Conservation (phyloP, 2,888 invertebrate species). For the Portevinia maculata region DNA sequence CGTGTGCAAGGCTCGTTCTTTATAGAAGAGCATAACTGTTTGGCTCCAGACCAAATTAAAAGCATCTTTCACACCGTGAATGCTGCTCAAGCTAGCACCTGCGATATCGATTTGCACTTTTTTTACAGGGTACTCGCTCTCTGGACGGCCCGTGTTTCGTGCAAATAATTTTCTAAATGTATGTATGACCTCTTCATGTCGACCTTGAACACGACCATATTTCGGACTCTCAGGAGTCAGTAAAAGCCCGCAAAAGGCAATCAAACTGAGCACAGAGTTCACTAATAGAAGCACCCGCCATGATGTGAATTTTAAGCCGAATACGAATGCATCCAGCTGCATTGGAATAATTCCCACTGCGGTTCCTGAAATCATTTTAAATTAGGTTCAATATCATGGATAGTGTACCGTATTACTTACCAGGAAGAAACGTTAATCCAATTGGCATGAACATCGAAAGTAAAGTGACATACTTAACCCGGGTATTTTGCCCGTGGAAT, state of each 20-base stretch:
- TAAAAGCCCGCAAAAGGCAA: constrained; percentile 85
- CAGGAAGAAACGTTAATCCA: constrained; percentile 84
- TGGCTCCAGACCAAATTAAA: constrained; percentile 80
- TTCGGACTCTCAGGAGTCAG: constrained; percentile 91
- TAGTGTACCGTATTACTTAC: constrained; percentile 76
- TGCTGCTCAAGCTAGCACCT: constrained; percentile 78
- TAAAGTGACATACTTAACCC: constrained; percentile 85
- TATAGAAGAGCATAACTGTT: constrained; percentile 79
- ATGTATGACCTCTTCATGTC: constrained; percentile 85
- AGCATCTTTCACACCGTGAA: constrained; percentile 78
- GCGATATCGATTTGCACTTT: constrained; percentile 76
- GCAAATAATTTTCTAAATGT: constrained; percentile 86
- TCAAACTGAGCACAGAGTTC: constrained; percentile 86
- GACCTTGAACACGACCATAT: constrained; percentile 87
- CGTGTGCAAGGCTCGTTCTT: constrained; percentile 77
- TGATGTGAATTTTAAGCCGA: constrained; percentile 84
- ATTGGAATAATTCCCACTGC: constrained; percentile 88
- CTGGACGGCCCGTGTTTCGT: constrained; percentile 82
- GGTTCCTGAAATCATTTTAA: constrained; percentile 83
- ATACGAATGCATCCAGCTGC: constrained; percentile 83
- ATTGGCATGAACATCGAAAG: constrained; percentile 85
- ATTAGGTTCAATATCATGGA: neutral
- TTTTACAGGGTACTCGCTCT: constrained; percentile 84
- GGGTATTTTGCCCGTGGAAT: constrained; percentile 83
- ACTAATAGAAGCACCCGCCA: constrained; percentile 86